Conservation (phyloP, 2,797 vertebrate species). For the Sarcoramphus papa region DNA sequence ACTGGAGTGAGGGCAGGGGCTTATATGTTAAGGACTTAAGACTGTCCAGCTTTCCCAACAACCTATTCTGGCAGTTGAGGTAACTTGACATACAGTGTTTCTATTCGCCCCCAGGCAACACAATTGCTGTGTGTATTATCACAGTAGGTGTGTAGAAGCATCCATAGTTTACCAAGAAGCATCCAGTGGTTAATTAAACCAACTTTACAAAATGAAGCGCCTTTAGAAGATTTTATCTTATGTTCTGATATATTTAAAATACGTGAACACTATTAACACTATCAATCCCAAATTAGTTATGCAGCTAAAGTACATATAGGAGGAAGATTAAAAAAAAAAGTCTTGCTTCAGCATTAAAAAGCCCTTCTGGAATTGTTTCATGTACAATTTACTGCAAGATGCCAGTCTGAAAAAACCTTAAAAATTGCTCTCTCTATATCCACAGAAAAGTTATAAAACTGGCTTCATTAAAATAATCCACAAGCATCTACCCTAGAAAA, state of each 20-base stretch:
- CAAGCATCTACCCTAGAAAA: neutral
- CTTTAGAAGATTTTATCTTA: neutral
- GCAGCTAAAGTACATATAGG: accelerated
- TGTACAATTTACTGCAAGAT: neutral
- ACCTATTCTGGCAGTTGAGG: neutral
- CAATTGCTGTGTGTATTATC: neutral
- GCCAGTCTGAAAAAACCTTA: neutral
- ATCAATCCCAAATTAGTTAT: neutral
- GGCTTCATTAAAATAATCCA: neutral
- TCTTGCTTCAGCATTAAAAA: neutral
- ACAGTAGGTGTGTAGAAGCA: neutral
- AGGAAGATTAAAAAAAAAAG: neutral
- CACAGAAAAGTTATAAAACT: neutral
- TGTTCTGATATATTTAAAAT: neutral
- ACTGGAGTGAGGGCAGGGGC: neutral
- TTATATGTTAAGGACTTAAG: neutral
- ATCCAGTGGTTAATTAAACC: neutral
- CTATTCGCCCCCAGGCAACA: neutral
- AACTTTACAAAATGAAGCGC: neutral
- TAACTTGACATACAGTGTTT: neutral
- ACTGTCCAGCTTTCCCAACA: neutral
- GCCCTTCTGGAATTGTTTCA: neutral
- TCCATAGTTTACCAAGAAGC: neutral
- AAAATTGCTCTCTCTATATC: neutral
- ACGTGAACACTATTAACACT: neutral